These are phyloP conservation scores for Nomada fucata DNA, from an alignment of 2,888 invertebrate species.

Conservation along the genomic window DNA sequence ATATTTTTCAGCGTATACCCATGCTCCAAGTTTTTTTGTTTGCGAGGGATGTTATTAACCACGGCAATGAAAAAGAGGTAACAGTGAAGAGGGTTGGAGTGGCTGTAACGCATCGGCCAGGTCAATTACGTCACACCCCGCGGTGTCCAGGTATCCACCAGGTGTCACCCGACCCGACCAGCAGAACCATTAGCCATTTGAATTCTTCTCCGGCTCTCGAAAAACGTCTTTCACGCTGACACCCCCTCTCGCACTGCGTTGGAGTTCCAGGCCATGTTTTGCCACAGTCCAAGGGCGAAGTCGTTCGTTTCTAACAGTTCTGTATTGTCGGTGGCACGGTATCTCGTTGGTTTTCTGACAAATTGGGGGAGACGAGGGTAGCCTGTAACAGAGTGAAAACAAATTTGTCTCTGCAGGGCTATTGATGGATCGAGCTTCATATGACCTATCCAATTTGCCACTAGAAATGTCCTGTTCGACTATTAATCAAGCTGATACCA, in stretches of 20 bases:
- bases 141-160: constrained; percentile 69
- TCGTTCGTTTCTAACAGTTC: constrained; percentile 61
- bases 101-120: constrained; percentile 30
- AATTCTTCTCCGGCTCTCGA: constrained; percentile 47
- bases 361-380: constrained; percentile 72
- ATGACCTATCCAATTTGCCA: constrained; percentile 24
- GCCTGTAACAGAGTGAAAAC: constrained; percentile 57
- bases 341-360: constrained; percentile 75
- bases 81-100: constrained; percentile 30
- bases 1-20: too few species aligned
- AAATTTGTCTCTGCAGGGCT: constrained; percentile 64
- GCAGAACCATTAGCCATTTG: constrained; percentile 56
- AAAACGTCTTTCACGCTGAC: constrained; percentile 20
- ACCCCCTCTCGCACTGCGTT: constrained; percentile 26
- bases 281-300: constrained; percentile 63
- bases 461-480: background rate
- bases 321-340: constrained; percentile 72
- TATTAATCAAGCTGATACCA: constrained; percentile 29
- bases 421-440: constrained; percentile 53
- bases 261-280: constrained; percentile 52
- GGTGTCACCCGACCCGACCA: constrained; percentile 62
- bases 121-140: constrained; percentile 77
- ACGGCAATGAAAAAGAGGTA: constrained; percentile 44
- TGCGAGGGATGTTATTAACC: background rate
- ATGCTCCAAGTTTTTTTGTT: too few species aligned